Evolutionary conservation across 2,113 vertebrate genomes (phyloP), one percentile per base, ranked within the genome.

Genomic region (Sinocyclocheilus maitianheensis): DNA sequence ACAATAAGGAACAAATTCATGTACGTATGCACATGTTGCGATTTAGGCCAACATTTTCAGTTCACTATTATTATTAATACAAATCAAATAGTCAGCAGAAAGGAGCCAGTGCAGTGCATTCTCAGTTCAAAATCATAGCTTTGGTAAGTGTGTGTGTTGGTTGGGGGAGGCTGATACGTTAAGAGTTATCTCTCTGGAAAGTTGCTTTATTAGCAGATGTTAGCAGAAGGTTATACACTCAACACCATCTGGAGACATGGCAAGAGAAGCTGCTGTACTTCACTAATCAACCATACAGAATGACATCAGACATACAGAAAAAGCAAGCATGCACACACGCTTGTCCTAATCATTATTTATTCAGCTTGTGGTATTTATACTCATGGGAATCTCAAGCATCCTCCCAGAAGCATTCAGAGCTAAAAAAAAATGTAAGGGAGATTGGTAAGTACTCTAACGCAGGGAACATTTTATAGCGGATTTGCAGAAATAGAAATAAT

Each of bases 161-260:
- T 16, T 26, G n/a, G 22, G 34, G 78, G 37, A 65, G 14, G 24
- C 11, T 72, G 14, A 58, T 55, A 55, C 1, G 6, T 22, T 72
- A 72, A 53, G 46, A 71, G 18, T 83, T 72, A 71, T 55, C 20
- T 72, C 18, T 81, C 24, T 46, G 46, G 37, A 82, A 51, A 67
- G 40, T 82, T 69, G 63, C 43, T 83, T 71, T 37, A 83, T 83
- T 72, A 72, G 63, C 65, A 55, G 81, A 69, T 55, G 65, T 69
- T 69, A n/a, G 16, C 63, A 69, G 63, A 82, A 82, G 63, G 63
- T 82, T 82, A 51, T 53, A 37, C 81, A 58, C 51, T n/a, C 67
- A 43, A 37, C 48, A n/a, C 82, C 67, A 84, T 84, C 67, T 84
- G 82, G 82, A 84, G 82, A 84, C 20, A 74, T 18, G 26, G 51